Conservation (phyloP, 2,888 invertebrate genomes). For the Spodoptera exigua region DNA sequence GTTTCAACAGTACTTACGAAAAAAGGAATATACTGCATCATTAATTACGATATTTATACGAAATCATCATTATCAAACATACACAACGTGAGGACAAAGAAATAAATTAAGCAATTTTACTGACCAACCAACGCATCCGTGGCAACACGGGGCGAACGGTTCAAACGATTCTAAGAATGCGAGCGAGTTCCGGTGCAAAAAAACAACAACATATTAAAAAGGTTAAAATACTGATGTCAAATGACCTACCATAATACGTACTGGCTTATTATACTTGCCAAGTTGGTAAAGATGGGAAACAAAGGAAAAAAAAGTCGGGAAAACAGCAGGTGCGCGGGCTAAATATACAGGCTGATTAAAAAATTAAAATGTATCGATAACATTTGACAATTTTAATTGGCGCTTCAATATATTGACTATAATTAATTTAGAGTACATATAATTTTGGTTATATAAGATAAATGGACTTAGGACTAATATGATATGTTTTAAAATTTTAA, state of each 20-base stretch:
- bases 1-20: not conserved
- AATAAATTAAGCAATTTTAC: conserved; percentile 55
- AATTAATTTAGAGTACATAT: conserved; percentile 12
- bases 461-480: conserved; percentile 20
- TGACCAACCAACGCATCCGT: conserved; percentile 17
- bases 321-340: conserved; percentile 75
- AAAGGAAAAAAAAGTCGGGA: conserved; percentile 69
- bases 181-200: conserved; percentile 58
- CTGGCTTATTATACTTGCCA: conserved; percentile 71
- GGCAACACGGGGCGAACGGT: conserved; percentile 19
- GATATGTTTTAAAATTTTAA: conserved; percentile 30
- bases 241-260: conserved; percentile 80
- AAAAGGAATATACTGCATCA: conserved; percentile 5
- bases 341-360: conserved; percentile 67
- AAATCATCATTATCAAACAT: conserved; percentile 11
- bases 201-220: conserved; percentile 59
- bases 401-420: conserved; percentile 29
- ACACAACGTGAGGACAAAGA: conserved; percentile 12
- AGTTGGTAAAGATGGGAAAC: conserved; percentile 68
- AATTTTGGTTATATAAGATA: conserved; percentile 20
- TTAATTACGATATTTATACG: conserved; percentile 5
- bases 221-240: conserved; percentile 67
- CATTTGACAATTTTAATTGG: conserved; percentile 33
- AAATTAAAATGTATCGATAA: conserved; percentile 30
- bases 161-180: conserved; percentile 46